These are phyloP conservation scores for Vespertilio murinus DNA, from an alignment of 2,797 vertebrate species.

Conservation along the genomic window DNA sequence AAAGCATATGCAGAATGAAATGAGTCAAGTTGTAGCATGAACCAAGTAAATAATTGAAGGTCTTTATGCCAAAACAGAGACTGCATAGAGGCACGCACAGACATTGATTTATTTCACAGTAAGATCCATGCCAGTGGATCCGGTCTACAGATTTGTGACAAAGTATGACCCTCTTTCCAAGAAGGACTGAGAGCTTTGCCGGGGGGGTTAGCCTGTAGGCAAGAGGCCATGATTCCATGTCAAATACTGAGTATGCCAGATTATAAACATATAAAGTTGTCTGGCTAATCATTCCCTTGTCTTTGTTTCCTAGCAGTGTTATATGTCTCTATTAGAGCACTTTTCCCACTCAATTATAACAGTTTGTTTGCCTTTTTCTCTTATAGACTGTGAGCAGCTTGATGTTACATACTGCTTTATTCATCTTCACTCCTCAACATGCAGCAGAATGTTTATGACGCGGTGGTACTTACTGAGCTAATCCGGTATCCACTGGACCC, in stretches of 20 bases:
- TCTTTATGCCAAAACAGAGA: conserved; percentile 11
- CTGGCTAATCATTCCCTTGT: background rate
- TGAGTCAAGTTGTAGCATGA: conserved; percentile 29
- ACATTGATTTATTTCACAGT: background rate
- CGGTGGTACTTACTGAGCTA: background rate
- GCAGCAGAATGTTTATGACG: background rate
- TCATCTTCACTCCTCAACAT: background rate
- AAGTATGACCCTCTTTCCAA: background rate
- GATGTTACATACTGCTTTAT: background rate
- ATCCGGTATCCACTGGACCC: background rate
- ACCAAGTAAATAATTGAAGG: conserved; percentile 31
- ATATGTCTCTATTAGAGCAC: background rate
- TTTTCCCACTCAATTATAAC: background rate
- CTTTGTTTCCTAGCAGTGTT: background rate
- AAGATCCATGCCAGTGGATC: background rate
- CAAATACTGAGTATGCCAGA: background rate
- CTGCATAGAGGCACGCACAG: background rate
- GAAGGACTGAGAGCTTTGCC: conserved; percentile 13
- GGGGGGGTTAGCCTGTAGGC: background rate
- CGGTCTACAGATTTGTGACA: background rate
- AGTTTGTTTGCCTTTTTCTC: background rate
- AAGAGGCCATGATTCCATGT: background rate
- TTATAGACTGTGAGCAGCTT: background rate
- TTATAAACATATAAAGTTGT: conserved; percentile 11
- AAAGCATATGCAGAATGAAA: conserved; percentile 32